These are phyloP conservation scores for Dendrolimus pini DNA, from an alignment of 2,888 invertebrate genomes.

Conservation along the genomic window DNA sequence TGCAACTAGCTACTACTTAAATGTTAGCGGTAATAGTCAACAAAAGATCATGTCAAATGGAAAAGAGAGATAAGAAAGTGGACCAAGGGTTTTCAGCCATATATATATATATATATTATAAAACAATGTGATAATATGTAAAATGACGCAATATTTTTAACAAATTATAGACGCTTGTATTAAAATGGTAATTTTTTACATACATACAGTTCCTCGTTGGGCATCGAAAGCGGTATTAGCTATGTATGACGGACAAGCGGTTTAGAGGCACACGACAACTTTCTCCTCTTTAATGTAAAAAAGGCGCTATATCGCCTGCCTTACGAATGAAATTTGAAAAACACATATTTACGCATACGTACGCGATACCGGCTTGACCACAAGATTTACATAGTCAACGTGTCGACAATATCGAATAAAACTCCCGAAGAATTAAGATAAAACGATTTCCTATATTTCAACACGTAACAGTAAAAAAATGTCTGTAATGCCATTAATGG, in stretches of 20 bases:
- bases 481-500: too few species aligned
- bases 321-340: slow-evolving; percentile 52
- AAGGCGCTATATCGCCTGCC: slow-evolving; percentile 49
- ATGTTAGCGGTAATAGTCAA: too few species aligned
- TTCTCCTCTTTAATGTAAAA: slow-evolving; percentile 69
- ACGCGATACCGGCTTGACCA: slow-evolving; percentile 38
- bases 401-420: slow-evolving; percentile 26
- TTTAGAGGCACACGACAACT: slow-evolving; percentile 54
- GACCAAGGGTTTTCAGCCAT: too few species aligned
- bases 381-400: slow-evolving; percentile 25
- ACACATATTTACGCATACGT: slow-evolving; percentile 23
- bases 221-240: slow-evolving; percentile 66
- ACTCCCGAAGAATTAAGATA: slow-evolving; percentile 2
- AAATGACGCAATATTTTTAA: too few species aligned
- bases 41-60: too few species aligned
- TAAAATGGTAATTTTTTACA: background rate
- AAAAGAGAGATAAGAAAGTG: too few species aligned
- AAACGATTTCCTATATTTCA: background rate
- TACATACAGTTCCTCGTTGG: slow-evolving; percentile 54
- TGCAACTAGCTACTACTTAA: too few species aligned
- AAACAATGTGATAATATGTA: background rate
- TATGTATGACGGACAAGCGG: slow-evolving; percentile 59
- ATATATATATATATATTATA: background rate
- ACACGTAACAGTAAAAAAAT: too few species aligned
- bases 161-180: background rate